Percentiles rank a stretch among this genome's conserved stretches.
phyloP scores from a whole-genome alignment of 2,113 vertebrate genomes.

The Coreoperca whiteheadi region DNA sequence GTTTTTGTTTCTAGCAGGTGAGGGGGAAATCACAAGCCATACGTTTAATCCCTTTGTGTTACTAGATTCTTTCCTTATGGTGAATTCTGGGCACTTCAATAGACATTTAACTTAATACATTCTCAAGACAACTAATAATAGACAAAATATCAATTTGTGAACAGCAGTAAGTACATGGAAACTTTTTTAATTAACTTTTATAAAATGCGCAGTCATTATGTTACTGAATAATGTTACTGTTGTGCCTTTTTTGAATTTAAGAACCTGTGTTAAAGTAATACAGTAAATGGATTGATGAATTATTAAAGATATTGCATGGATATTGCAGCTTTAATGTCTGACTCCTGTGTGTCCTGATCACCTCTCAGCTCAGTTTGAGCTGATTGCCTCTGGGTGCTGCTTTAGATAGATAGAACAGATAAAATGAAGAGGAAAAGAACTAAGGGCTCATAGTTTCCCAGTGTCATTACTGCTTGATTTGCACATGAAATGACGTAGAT shows the following conservation, averaged over 20 bases:
- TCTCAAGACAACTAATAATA: background rate
- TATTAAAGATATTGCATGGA: background rate
- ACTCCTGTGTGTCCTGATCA: background rate
- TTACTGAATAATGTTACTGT: background rate
- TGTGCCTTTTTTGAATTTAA: background rate
- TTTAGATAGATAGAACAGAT: background rate
- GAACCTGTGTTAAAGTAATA: background rate
- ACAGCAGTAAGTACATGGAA: background rate
- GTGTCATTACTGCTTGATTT: slow-evolving; percentile 8
- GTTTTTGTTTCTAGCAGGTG: too few species aligned
- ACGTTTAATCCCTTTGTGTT: background rate
- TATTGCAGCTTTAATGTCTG: background rate
- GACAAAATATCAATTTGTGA: background rate
- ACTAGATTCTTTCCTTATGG: background rate
- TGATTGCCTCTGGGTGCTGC: background rate
- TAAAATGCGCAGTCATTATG: background rate
- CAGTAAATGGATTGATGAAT: background rate
- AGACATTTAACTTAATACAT: background rate
- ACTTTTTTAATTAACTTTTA: background rate
- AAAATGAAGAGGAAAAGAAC: slow-evolving; percentile 1
- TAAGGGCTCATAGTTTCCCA: background rate
- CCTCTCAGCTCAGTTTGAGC: background rate
- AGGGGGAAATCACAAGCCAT: background rate
- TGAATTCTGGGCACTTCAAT: background rate
- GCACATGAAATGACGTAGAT: background rate